Base-by-base conservation (phyloP, 1,140 invertebrate species). In the Tetragonula clypearis region DNA sequence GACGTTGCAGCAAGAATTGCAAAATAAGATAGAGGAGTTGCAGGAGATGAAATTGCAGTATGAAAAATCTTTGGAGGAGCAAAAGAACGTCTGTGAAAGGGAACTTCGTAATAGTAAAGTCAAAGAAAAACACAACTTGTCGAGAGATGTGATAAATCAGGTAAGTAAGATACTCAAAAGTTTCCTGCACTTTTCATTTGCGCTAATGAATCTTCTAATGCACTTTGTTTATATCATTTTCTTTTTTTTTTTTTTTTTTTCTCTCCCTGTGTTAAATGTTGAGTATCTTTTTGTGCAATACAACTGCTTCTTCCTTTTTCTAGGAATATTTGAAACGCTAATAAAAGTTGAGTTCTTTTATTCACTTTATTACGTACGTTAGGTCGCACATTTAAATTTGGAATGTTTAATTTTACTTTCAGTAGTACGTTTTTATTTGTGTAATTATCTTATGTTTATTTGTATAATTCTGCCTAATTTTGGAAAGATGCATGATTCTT, bases 61-160 rank as follows among this genome's bases (percentile, higher is more conserved):
- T 81, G 92, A 95, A 58, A 94, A 94, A 21, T 93, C 95, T 83
- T 88, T 96, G 4, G 93, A 94, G 30, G 93, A 95, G 21, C 90
- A 96, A 80, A 94, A 95, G 60, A 92, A 86, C 1, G 86, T 94
- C 23, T 94, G 95, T 35, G 93, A 94, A 60, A 92, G 93, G 35
- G 92, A 95, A n/a, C 86, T 96, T n/a, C 91, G 92, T 3, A 92
- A 95, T 2, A 85, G 95, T 11, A 95, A 96, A 58, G 93, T 95
- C 79, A 95, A 95, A 30, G 74, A 84, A 26, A 84, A 74, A 17
- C 78, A 74, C 30, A 83, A 71, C 19, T 79, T 81, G 12, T 62
- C 89, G 21, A 69, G 90, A 23, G 79, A 87, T 30, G 60, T 86
- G 65, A 85, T 92, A 14, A 87, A 94, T 88, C 92, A 94, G 93